phyloP scores from a whole-genome alignment of 1,140 invertebrate genomes.

The Stratiolaelaps scimitus region DNA sequence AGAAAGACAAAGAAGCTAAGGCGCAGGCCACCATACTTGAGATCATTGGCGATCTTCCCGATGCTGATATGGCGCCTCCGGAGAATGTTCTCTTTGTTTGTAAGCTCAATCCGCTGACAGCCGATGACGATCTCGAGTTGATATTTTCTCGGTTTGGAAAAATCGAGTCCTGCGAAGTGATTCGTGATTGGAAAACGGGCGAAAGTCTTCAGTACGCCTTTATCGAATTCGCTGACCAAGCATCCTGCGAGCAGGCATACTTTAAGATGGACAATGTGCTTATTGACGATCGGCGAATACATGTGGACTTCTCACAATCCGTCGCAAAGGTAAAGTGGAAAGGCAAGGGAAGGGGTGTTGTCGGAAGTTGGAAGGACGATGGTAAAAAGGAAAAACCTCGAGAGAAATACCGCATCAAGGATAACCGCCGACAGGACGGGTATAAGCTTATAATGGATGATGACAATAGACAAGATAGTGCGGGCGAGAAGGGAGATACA shows the following conservation, averaged over 20 bases:
- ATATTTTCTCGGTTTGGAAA: conserved; percentile 94
- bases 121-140: conserved; percentile 90
- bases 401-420: conserved; percentile 29
- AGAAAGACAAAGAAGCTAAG: conserved; percentile 82
- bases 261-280: conserved; percentile 99
- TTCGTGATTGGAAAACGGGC: conserved; percentile 76
- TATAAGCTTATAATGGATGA: conserved; percentile 32
- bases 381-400: conserved; percentile 24
- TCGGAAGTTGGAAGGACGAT: conserved; percentile 36
- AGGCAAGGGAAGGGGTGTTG: conserved; percentile 38
- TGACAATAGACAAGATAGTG: conserved; percentile 28
- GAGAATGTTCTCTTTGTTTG: conserved; percentile 99
- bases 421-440: conserved; percentile 25
- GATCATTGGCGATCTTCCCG: conserved; percentile 94
- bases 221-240: conserved; percentile 84
- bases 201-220: conserved; percentile 98
- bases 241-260: conserved; percentile 94
- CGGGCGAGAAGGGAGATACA: neutral
- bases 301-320: conserved; percentile 98
- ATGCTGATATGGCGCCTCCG: conserved; percentile 90
- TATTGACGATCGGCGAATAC: conserved; percentile 94
- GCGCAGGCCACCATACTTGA: conserved; percentile 92
- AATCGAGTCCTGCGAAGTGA: conserved; percentile 90
- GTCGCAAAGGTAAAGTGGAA: conserved; percentile 81
- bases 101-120: conserved; percentile 98